Percentiles rank a stretch among this genome's conserved stretches.
Conservation (phyloP, 1,140 invertebrate species). For the Holotrichia oblita region DNA sequence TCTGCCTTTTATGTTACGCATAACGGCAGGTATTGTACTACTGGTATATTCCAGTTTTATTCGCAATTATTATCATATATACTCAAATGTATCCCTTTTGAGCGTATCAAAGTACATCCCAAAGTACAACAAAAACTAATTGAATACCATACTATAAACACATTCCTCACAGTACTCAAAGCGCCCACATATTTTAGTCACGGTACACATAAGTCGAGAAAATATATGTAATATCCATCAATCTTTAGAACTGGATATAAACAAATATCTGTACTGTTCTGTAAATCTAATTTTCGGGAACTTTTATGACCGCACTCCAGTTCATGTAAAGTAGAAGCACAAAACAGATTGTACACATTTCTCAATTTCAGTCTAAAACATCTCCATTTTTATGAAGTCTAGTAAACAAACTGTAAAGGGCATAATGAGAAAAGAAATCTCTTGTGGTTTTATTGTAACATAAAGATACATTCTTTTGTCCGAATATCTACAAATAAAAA, state of each 20-base stretch:
- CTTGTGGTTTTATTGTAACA: neutral
- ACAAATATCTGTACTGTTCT: neutral
- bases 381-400: neutral
- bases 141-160: neutral
- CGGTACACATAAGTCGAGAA: too few species aligned
- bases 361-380: neutral
- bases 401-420: neutral
- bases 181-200: too few species aligned
- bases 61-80: too few species aligned
- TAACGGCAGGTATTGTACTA: too few species aligned
- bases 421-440: neutral
- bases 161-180: neutral
- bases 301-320: neutral
- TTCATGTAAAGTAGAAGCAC: neutral
- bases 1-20: too few species aligned
- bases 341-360: neutral
- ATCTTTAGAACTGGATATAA: slow-evolving; percentile 12
- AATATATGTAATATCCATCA: too few species aligned
- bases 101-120: too few species aligned
- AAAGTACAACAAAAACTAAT: neutral
- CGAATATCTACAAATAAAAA: neutral
- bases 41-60: too few species aligned
- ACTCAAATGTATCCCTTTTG: too few species aligned
- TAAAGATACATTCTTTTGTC: neutral
- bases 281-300: neutral